Percentiles rank a stretch among this genome's conserved stretches.
Conservation (phyloP, 2,113 vertebrate genomes). For the Scortum barcoo region DNA sequence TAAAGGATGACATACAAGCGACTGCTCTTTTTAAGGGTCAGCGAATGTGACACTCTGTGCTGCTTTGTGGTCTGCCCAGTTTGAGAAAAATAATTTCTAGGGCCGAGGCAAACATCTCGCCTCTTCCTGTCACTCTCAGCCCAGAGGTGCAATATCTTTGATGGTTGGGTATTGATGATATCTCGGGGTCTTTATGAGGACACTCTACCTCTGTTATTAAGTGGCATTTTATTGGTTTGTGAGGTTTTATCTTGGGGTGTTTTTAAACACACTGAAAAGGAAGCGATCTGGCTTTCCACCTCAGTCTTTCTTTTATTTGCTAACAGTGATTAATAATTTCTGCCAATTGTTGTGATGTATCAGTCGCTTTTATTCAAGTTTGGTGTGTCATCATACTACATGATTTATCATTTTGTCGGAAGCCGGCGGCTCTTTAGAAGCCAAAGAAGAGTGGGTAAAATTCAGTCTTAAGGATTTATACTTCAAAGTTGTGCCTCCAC, state of each 20-base stretch:
- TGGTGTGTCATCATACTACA: conserved; percentile 33
- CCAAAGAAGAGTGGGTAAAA: conserved; percentile 22
- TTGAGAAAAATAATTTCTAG: conserved; percentile 33
- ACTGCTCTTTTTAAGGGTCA: conserved; percentile 43
- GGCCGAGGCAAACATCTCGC: conserved; percentile 20
- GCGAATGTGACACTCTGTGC: conserved; percentile 21
- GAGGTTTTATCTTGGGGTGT: conserved; percentile 32
- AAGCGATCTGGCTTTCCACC: not conserved
- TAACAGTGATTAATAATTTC: conserved; percentile 34
- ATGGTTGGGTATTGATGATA: conserved; percentile 53
- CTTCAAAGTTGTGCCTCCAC: conserved; percentile 18
- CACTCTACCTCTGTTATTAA: conserved; percentile 58
- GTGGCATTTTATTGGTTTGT: conserved; percentile 61
- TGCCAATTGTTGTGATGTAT: conserved; percentile 36
- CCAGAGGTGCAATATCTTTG: conserved; percentile 50
- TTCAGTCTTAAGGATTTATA: conserved; percentile 34
- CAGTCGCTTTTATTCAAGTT: conserved; percentile 37
- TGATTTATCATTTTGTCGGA: conserved; percentile 37
- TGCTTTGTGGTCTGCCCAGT: conserved; percentile 26
- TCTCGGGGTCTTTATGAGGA: conserved; percentile 52
- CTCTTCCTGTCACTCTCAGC: conserved; percentile 44
- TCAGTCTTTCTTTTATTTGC: conserved; percentile 27
- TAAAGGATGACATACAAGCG: conserved; percentile 46
- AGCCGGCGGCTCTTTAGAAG: conserved; percentile 8
- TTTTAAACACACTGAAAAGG: conserved; percentile 47